Conservation (phyloP, 2,113 vertebrate species). For the Eudorcas thomsonii region DNA sequence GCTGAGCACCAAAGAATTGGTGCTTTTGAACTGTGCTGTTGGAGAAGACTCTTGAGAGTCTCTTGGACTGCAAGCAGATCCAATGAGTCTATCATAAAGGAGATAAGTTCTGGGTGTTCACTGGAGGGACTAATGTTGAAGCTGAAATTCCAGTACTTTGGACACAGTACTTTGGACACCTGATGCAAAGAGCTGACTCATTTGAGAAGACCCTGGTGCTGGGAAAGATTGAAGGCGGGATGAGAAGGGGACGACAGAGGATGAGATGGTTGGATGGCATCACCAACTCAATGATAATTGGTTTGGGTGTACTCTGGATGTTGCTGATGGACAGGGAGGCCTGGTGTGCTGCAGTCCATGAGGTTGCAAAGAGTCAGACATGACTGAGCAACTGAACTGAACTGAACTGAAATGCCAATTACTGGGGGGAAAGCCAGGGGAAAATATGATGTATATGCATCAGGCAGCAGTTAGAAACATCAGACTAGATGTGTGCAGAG, state of each 20-base stretch:
- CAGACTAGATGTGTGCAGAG: not conserved
- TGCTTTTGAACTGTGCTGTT: not conserved
- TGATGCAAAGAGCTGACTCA: not conserved
- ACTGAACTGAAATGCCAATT: not conserved
- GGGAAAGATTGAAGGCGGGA: not conserved
- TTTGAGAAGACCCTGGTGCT: not conserved
- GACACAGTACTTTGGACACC: not conserved
- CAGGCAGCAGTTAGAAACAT: not conserved
- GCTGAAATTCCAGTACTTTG: not conserved
- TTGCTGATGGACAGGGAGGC: not conserved
- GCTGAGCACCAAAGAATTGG: not conserved
- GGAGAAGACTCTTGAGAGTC: not conserved
- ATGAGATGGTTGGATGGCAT: not conserved
- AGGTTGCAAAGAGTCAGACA: not conserved
- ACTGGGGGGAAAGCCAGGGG: not conserved
- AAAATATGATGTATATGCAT: not conserved
- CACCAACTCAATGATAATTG: not conserved
- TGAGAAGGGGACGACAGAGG: not conserved
- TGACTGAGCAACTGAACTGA: not conserved
- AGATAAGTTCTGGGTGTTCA: not conserved
- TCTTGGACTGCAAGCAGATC: not conserved
- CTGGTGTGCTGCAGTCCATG: not conserved
- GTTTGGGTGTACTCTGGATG: not conserved
- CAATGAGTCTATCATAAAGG: not conserved
- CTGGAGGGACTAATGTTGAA: not conserved